phyloP scores from a whole-genome alignment of 2,113 vertebrate species.

The Coptodon rendalli region DNA sequence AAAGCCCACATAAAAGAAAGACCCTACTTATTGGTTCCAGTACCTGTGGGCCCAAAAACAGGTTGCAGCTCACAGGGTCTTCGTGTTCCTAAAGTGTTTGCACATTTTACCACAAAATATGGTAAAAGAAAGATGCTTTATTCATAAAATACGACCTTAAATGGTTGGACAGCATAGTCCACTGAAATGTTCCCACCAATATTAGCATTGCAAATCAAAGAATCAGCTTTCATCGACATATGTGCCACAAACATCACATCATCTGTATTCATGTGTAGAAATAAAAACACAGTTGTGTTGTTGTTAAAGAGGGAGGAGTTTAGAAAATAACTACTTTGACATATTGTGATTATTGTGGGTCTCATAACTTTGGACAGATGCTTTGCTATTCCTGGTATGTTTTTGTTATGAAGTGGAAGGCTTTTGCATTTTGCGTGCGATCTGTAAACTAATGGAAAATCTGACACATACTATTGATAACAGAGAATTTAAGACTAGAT shows the following conservation, averaged over 20 bases:
- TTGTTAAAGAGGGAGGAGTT: background rate
- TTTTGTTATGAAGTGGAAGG: background rate
- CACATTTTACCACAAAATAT: background rate
- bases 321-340: background rate
- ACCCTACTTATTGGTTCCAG: constrained; percentile 18
- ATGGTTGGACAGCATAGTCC: background rate
- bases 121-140: background rate
- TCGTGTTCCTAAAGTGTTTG: background rate
- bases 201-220: background rate
- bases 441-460: background rate
- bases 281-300: background rate
- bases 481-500: background rate
- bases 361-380: background rate
- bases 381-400: background rate
- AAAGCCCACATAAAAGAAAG: constrained; percentile 7
- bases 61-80: background rate
- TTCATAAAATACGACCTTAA: background rate
- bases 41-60: background rate
- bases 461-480: background rate
- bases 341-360: background rate
- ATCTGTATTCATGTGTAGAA: background rate
- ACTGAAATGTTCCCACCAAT: background rate
- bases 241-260: background rate
- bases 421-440: background rate
- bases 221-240: background rate